phyloP scores from a whole-genome alignment of 2,888 invertebrate genomes.

The Cyclophora albipunctata region DNA sequence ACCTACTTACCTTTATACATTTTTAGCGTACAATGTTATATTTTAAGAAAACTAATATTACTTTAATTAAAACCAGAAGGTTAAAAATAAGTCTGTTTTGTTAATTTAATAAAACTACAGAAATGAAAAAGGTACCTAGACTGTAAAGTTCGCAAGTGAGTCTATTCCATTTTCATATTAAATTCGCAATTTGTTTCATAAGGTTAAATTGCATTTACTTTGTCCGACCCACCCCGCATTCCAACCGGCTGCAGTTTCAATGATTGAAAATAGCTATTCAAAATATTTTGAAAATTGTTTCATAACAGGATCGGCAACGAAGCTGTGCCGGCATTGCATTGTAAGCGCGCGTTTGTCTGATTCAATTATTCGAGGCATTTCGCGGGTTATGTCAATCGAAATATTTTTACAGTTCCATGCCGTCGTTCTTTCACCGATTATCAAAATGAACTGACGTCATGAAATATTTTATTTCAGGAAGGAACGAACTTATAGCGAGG shows the following conservation, averaged over 20 bases:
- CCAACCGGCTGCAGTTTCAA: slow-evolving; percentile 65
- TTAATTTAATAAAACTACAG: too few relatives aligned
- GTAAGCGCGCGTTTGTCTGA: slow-evolving; percentile 45
- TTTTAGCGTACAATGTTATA: too few relatives aligned
- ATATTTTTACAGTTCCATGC: slow-evolving; percentile 30
- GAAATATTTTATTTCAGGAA: slow-evolving; percentile 79
- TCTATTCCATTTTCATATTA: neutral
- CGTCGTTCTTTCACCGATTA: slow-evolving; percentile 12
- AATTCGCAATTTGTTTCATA: slow-evolving; percentile 34
- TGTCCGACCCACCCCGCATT: slow-evolving; percentile 54
- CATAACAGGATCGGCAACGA: slow-evolving; percentile 55
- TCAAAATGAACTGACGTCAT: slow-evolving; percentile 6
- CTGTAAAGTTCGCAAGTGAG: too few relatives aligned
- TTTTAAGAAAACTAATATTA: too few relatives aligned
- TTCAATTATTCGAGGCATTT: slow-evolving; percentile 55
- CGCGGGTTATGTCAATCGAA: slow-evolving; percentile 51
- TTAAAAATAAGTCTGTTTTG: too few relatives aligned
- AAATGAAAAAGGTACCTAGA: too few relatives aligned
- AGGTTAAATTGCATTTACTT: slow-evolving; percentile 36
- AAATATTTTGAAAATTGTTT: slow-evolving; percentile 76
- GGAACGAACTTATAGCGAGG: slow-evolving; percentile 99
- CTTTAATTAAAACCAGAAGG: too few relatives aligned
- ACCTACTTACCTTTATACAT: too few relatives aligned
- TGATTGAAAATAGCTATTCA: slow-evolving; percentile 74
- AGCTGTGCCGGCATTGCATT: slow-evolving; percentile 46